Conservation (phyloP, 2,113 vertebrate genomes). For the Equus przewalskii region DNA sequence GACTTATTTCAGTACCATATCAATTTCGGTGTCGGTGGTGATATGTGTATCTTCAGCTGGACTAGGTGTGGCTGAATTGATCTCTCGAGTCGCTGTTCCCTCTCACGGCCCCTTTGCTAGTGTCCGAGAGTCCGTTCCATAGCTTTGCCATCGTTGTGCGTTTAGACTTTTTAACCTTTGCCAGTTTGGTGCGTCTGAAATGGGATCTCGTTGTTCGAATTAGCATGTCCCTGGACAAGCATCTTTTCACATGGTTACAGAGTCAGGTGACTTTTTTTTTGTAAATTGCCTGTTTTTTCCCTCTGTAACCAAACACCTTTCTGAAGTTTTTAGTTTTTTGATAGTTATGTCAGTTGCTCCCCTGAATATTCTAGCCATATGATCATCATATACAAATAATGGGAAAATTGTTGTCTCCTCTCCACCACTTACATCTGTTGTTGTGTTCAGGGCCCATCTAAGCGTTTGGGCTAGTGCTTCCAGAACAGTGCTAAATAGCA, state of each 20-base stretch:
- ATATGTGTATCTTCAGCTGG: not conserved
- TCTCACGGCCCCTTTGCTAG: not conserved
- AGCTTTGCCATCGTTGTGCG: accelerated
- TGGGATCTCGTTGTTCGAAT: not conserved
- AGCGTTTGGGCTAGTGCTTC: not conserved
- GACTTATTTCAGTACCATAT: not conserved
- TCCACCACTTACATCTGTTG: not conserved
- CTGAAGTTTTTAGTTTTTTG: not conserved
- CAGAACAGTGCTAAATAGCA: not conserved
- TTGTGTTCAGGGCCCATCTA: not conserved
- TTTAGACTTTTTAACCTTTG: not conserved
- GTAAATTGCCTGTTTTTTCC: not conserved
- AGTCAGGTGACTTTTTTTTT: not conserved
- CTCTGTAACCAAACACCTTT: not conserved
- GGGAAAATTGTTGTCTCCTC: not conserved
- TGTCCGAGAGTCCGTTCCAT: not conserved
- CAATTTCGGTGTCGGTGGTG: not conserved
- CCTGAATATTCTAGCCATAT: not conserved
- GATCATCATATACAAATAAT: not conserved
- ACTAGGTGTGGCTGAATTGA: not conserved
- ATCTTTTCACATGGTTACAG: not conserved
- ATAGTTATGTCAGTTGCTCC: not conserved
- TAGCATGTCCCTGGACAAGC: too few species aligned
- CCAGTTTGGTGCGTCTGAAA: not conserved
- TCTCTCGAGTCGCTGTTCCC: not conserved